These are phyloP conservation scores for Mycalesis mineus DNA, from an alignment of 2,888 invertebrate species.

Conservation along the genomic window DNA sequence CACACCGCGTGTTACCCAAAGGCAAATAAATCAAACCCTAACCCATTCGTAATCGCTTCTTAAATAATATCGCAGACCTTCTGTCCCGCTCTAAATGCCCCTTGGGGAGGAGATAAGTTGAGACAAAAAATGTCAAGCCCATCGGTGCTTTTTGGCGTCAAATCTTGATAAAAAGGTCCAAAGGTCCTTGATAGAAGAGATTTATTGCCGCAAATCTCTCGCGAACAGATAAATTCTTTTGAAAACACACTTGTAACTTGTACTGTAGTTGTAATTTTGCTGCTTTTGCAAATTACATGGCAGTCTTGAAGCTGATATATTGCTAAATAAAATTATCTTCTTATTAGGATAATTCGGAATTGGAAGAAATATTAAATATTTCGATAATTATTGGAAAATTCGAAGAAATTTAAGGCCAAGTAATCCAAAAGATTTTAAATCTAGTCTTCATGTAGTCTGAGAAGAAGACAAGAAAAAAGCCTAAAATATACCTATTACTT, in stretches of 20 bases:
- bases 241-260: slow-evolving; percentile 33
- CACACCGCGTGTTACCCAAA: slow-evolving; percentile 7
- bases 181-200: slow-evolving; percentile 56
- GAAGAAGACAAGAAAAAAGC: too few species aligned
- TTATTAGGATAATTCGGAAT: too few species aligned
- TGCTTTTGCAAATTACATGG: not conserved
- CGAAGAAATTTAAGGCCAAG: too few species aligned
- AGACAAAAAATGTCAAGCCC: slow-evolving; percentile 27
- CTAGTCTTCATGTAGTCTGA: too few species aligned
- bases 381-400: too few species aligned
- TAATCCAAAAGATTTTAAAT: too few species aligned
- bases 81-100: slow-evolving; percentile 36
- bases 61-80: slow-evolving; percentile 32
- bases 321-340: not conserved
- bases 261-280: slow-evolving; percentile 18
- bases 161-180: slow-evolving; percentile 61
- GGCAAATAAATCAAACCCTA: slow-evolving; percentile 21
- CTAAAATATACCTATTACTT: too few species aligned
- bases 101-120: slow-evolving; percentile 29
- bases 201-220: slow-evolving; percentile 60
- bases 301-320: not conserved
- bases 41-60: slow-evolving; percentile 19
- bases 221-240: slow-evolving; percentile 59
- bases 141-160: slow-evolving; percentile 30
- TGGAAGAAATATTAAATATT: too few species aligned